phyloP scores from a whole-genome alignment of 1,140 invertebrate genomes.

The Drosophila sulfurigaster region DNA sequence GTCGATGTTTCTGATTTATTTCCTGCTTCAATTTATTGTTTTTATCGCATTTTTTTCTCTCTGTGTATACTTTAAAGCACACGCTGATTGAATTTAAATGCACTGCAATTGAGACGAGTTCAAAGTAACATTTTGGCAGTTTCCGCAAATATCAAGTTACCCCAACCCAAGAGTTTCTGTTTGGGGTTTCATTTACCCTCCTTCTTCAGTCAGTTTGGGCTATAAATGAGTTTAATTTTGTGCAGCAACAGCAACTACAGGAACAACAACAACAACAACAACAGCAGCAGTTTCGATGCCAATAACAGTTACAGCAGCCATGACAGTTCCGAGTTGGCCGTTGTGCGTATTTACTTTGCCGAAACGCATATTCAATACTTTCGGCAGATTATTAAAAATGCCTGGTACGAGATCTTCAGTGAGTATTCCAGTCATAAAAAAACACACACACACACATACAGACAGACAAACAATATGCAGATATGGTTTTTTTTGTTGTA shows the following conservation, averaged over 20 bases:
- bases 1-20: too few species aligned
- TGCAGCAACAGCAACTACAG: slow-evolving; percentile 51
- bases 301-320: slow-evolving; percentile 27
- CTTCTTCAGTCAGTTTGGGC: slow-evolving; percentile 28
- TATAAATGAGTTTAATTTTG: slow-evolving; percentile 70
- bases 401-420: slow-evolving; percentile 78
- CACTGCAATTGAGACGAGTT: background rate
- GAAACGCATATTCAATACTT: slow-evolving; percentile 81
- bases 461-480: slow-evolving; percentile 10
- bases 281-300: slow-evolving; percentile 39
- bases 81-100: background rate
- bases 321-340: slow-evolving; percentile 57
- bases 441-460: slow-evolving; percentile 16
- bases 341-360: slow-evolving; percentile 78
- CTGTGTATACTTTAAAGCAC: too few species aligned
- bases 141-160: background rate
- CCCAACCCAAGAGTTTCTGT: background rate
- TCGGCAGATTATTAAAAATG: slow-evolving; percentile 80
- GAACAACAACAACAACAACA: slow-evolving; percentile 51
- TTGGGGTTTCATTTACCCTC: slow-evolving; percentile 18
- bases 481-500: background rate
- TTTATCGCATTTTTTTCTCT: too few species aligned
- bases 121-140: slow-evolving; percentile 1
- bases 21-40: too few species aligned
- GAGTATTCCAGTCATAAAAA: slow-evolving; percentile 37